Evolutionary conservation across 1,140 invertebrate genomes (phyloP).

Genomic region (Drosophila kanapiae): DNA sequence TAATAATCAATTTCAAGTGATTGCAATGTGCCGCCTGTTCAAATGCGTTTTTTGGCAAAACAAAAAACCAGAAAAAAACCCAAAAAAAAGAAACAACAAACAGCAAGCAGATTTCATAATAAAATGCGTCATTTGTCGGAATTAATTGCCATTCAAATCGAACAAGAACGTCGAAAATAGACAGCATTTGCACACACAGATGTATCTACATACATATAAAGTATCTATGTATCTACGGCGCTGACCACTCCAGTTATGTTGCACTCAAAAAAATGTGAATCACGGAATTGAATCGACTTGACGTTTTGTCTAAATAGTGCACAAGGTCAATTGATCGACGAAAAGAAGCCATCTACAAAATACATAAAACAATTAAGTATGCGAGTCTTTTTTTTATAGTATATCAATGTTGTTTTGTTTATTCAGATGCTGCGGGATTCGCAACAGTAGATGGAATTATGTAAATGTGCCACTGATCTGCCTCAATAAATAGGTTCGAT

Average conservation of each 20-base stretch:
- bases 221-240: constrained; percentile 3
- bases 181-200: constrained; percentile 9
- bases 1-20: constrained; percentile 6
- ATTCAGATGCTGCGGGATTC: not conserved
- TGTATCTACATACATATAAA: constrained; percentile 8
- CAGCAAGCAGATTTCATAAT: constrained; percentile 38
- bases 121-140: constrained; percentile 60
- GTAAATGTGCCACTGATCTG: constrained; percentile 16
- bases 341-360: constrained; percentile 54
- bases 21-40: constrained; percentile 3
- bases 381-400: constrained; percentile 25
- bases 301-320: constrained; percentile 70
- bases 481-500: constrained; percentile 2
- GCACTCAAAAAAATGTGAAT: constrained; percentile 57
- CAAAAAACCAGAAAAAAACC: not conserved
- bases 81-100: not conserved
- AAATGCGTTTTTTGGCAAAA: constrained; percentile 7
- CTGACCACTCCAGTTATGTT: constrained; percentile 37
- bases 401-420: constrained; percentile 31
- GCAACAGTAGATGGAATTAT: not conserved
- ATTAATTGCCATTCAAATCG: constrained; percentile 67
- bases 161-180: constrained; percentile 44
- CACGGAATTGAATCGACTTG: constrained; percentile 67
- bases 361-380: constrained; percentile 58
- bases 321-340: constrained; percentile 78